Percentiles rank a stretch among this genome's conserved stretches.
Conservation (phyloP, 2,797 vertebrate genomes). For the Scomberomorus guttatus region DNA sequence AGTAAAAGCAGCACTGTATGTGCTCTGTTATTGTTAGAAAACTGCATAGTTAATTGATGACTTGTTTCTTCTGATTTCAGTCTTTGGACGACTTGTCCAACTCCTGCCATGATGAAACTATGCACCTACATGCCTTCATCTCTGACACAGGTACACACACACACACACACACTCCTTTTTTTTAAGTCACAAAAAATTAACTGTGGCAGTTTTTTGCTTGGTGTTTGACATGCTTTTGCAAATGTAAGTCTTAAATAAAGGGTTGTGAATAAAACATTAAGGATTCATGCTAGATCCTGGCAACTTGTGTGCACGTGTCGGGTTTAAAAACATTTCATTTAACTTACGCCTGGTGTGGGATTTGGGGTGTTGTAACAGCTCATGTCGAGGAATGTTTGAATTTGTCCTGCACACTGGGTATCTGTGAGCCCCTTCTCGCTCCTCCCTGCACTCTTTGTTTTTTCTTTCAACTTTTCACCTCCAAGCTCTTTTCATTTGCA, state of each 20-base stretch:
- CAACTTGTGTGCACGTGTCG: background rate
- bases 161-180: constrained; percentile 2
- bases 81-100: constrained; percentile 96
- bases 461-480: constrained; percentile 46
- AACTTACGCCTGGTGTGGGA: background rate
- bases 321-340: background rate
- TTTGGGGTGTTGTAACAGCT: background rate
- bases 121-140: constrained; percentile 95
- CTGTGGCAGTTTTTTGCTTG: background rate
- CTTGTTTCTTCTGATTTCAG: constrained; percentile 79
- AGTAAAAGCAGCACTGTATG: background rate
- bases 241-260: background rate
- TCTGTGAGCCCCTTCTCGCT: constrained; percentile 27
- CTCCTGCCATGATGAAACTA: constrained; percentile 91
- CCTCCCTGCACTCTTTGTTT: constrained; percentile 27
- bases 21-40: background rate
- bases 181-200: background rate
- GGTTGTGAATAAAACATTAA: background rate
- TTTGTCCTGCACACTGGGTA: background rate
- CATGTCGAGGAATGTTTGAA: background rate
- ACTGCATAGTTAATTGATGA: background rate
- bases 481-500: constrained; percentile 49
- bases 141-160: constrained; percentile 93
- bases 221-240: background rate
- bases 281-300: background rate